These are phyloP conservation scores for Cecidostiba fungosa DNA, from an alignment of 2,888 invertebrate genomes.

Conservation along the genomic window DNA sequence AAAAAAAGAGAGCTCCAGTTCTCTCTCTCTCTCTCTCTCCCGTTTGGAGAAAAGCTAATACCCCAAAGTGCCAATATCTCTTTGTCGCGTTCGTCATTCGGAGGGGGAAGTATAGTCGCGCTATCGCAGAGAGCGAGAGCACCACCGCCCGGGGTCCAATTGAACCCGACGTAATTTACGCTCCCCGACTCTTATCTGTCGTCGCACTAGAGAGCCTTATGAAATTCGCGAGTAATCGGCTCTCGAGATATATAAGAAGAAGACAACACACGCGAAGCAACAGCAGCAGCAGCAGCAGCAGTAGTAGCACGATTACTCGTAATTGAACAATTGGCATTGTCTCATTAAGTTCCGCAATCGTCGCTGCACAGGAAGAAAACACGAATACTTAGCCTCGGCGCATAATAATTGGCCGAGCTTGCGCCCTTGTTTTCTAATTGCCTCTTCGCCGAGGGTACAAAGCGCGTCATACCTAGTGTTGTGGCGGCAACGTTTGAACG, in stretches of 20 bases:
- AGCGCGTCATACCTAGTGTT: not conserved
- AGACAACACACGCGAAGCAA: not conserved
- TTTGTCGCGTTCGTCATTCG: conserved; percentile 53
- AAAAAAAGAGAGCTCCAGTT: not conserved
- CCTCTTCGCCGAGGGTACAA: conserved; percentile 11
- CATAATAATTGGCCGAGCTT: conserved; percentile 43
- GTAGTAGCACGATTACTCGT: conserved; percentile 41
- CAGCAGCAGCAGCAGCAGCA: not conserved
- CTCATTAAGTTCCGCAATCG: conserved; percentile 20
- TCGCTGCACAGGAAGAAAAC: conserved; percentile 8
- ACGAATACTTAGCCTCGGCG: conserved; percentile 33
- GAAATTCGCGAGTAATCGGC: conserved; percentile 54
- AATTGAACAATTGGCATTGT: conserved; percentile 53
- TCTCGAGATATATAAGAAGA: not conserved
- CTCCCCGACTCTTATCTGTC: conserved; percentile 19
- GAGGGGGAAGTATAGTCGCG: not conserved
- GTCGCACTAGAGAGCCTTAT: conserved; percentile 43
- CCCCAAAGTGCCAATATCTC: conserved; percentile 61
- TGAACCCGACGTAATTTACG: conserved; percentile 56
- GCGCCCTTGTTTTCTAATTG: conserved; percentile 58
- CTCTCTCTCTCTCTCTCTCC: not conserved
- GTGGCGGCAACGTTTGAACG: conserved; percentile 24
- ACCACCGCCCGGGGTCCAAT: conserved; percentile 35
- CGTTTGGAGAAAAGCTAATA: conserved; percentile 46
- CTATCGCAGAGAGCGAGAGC: not conserved